Percentiles rank a stretch among this genome's conserved stretches.
These are phyloP conservation scores for Suncus etruscus DNA, from an alignment of 2,113 vertebrate genomes.

Conservation along the genomic window DNA sequence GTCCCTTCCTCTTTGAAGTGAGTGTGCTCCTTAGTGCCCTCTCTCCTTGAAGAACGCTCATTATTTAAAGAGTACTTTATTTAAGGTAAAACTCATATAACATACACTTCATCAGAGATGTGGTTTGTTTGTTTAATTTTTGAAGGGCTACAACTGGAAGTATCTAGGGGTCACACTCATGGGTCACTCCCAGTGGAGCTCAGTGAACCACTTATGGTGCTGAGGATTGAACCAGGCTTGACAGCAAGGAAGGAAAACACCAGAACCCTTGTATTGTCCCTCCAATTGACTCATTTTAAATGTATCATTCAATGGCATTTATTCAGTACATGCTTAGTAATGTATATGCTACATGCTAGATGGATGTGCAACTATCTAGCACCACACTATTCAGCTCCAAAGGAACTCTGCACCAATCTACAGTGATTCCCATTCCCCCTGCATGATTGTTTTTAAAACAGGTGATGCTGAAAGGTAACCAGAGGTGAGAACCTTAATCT, in stretches of 20 bases:
- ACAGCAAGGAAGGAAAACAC: no score
- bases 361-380: neutral
- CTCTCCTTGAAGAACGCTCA: neutral
- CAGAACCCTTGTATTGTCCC: no score
- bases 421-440: neutral
- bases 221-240: no score
- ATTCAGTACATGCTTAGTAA: neutral
- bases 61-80: neutral
- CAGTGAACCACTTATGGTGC: no score
- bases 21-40: neutral
- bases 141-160: no score
- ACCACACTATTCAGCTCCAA: neutral
- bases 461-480: neutral
- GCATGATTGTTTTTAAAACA: neutral
- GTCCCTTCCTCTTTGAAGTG: neutral
- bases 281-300: neutral
- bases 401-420: neutral
- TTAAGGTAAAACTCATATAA: conserved; percentile 27
- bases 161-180: no score
- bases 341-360: no score
- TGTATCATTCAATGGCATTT: neutral
- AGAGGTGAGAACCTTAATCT: neutral
- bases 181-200: no score
- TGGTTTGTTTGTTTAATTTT: no score
- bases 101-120: neutral